Conservation (phyloP, 2,888 invertebrate genomes). For the Carpatolechia fugitivella region DNA sequence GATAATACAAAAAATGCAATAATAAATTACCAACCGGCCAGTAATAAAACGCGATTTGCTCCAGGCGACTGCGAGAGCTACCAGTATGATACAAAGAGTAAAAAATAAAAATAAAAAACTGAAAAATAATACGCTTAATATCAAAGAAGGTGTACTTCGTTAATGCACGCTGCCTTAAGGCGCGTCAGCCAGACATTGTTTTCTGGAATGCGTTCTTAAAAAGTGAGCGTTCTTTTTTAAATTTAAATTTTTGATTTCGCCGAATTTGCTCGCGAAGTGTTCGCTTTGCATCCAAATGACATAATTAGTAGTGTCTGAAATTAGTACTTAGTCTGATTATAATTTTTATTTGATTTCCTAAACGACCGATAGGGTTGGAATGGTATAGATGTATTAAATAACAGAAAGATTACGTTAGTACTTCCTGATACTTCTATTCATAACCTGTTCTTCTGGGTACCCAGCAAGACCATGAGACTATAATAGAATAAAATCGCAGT, state of each 20-base stretch:
- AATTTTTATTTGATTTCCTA: background rate
- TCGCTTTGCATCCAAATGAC: slow-evolving; percentile 46
- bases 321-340: background rate
- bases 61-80: slow-evolving; percentile 71
- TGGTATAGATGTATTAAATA: too few species aligned
- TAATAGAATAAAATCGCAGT: slow-evolving; percentile 17
- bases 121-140: slow-evolving; percentile 76
- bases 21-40: slow-evolving; percentile 74
- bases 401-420: background rate
- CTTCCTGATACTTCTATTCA: background rate
- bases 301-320: slow-evolving; percentile 28
- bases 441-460: background rate
- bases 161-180: slow-evolving; percentile 74
- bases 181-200: slow-evolving; percentile 73
- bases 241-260: slow-evolving; percentile 51
- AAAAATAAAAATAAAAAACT: slow-evolving; percentile 31
- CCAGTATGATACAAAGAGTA: slow-evolving; percentile 62
- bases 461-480: background rate
- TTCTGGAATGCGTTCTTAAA: slow-evolving; percentile 73
- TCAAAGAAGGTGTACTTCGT: slow-evolving; percentile 76
- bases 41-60: slow-evolving; percentile 77
- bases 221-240: slow-evolving; percentile 47
- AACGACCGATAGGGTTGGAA: too few species aligned
- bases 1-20: slow-evolving; percentile 78
- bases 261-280: slow-evolving; percentile 45